phyloP scores from a whole-genome alignment of 2,888 invertebrate species.

The Isotomurus palustris region DNA sequence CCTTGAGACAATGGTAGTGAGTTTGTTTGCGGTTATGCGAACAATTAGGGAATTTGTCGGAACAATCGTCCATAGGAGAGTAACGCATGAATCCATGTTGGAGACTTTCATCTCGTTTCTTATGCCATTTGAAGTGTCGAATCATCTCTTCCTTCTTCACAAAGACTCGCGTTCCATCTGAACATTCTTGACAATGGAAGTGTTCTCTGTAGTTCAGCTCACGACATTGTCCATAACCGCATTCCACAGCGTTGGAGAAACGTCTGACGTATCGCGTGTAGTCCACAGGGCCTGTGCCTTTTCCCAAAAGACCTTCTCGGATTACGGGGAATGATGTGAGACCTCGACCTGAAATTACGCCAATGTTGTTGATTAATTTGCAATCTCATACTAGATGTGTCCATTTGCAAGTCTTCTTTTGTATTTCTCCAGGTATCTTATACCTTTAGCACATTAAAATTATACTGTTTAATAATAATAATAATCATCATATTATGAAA shows the following conservation, averaged over 20 bases:
- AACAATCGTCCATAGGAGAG: conserved; percentile 91
- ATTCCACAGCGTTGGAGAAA: conserved; percentile 71
- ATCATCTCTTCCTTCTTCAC: conserved; percentile 99
- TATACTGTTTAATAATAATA: no score
- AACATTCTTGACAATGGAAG: conserved; percentile 73
- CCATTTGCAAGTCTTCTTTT: no score
- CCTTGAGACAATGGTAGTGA: conserved; percentile 96
- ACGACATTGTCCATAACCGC: conserved; percentile 74
- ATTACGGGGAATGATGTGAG: conserved; percentile 46
- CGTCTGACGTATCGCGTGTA: conserved; percentile 85
- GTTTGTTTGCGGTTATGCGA: conserved; percentile 91
- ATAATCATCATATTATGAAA: no score
- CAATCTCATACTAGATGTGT: no score
- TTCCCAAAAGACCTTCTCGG: conserved; percentile 46
- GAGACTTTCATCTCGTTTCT: conserved; percentile 92
- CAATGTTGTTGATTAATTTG: no score
- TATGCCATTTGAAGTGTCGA: conserved; percentile 98
- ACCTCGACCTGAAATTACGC: conserved; percentile 41
- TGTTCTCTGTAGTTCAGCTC: conserved; percentile 89
- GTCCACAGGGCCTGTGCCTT: conserved; percentile 54
- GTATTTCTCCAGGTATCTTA: no score
- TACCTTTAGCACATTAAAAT: no score
- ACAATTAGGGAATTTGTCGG: conserved; percentile 73
- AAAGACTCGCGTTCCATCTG: conserved; percentile 66
- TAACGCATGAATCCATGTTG: conserved; percentile 93